Percentiles rank a stretch among this genome's conserved stretches.
Evolutionary conservation across 2,888 invertebrate genomes (phyloP).

Genomic region (Eupithecia centaureata): DNA sequence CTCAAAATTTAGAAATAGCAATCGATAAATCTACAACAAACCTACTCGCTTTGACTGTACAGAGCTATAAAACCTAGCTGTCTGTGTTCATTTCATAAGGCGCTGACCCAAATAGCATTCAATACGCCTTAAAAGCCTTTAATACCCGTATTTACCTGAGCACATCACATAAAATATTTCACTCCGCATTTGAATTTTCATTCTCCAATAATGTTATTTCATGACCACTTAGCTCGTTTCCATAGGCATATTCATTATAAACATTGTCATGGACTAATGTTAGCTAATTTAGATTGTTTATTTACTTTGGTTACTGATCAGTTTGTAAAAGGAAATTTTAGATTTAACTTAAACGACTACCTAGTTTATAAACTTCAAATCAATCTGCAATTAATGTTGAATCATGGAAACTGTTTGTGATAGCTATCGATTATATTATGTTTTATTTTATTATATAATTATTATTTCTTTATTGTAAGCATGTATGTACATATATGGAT

Average conservation of each 20-base stretch:
- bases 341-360: background rate
- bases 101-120: conserved; percentile 22
- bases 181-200: conserved; percentile 21
- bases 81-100: conserved; percentile 17
- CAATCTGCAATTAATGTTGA: background rate
- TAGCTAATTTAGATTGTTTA: conserved; percentile 27
- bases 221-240: background rate
- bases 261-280: conserved; percentile 18
- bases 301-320: background rate
- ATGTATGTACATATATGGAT: no score
- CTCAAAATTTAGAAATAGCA: no score
- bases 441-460: background rate
- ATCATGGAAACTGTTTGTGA: background rate
- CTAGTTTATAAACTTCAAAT: background rate
- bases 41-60: no score
- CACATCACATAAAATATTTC: conserved; percentile 15
- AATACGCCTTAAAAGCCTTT: conserved; percentile 23
- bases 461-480: no score
- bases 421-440: background rate
- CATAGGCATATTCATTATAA: conserved; percentile 22
- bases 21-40: no score
- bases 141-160: conserved; percentile 16
- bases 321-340: background rate
- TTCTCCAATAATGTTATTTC: conserved; percentile 16
- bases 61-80: background rate